Conservation (phyloP, 2,888 invertebrate species). For the Spodoptera picta region DNA sequence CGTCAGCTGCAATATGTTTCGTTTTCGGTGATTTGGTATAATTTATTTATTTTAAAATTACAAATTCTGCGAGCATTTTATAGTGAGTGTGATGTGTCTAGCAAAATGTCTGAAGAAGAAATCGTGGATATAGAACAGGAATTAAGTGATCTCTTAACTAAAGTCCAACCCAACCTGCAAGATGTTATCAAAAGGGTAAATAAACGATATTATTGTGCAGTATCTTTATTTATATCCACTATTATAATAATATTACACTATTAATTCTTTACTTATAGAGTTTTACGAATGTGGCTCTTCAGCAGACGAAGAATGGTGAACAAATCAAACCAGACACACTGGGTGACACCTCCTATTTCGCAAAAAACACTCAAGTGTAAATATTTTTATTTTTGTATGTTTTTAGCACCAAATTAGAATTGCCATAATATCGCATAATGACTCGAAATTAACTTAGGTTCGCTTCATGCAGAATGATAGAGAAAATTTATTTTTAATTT, state of each 20-base stretch:
- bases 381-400: conserved; percentile 54
- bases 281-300: conserved; percentile 88
- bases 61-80: conserved; percentile 36
- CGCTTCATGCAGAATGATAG: too few species aligned
- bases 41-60: conserved; percentile 33
- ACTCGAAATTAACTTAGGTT: too few species aligned
- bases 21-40: conserved; percentile 43
- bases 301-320: conserved; percentile 84
- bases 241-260: conserved; percentile 1
- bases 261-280: conserved; percentile 76
- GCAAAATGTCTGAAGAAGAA: conserved; percentile 78
- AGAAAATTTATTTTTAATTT: too few species aligned
- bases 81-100: conserved; percentile 61
- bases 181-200: conserved; percentile 89
- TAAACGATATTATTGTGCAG: conserved; percentile 45
- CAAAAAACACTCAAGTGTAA: conserved; percentile 89
- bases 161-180: conserved; percentile 87
- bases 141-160: conserved; percentile 82
- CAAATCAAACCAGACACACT: conserved; percentile 81
- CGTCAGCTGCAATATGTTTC: conserved; percentile 55
- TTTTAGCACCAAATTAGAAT: not conserved
- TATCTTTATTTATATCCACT: not conserved
- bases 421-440: too few species aligned
- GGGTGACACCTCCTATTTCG: conserved; percentile 87
- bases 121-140: conserved; percentile 83